Percentiles rank a stretch among this genome's conserved stretches.
These are phyloP conservation scores for Phylloscopus whistleri DNA, from an alignment of 2,113 vertebrate genomes.

Conservation along the genomic window DNA sequence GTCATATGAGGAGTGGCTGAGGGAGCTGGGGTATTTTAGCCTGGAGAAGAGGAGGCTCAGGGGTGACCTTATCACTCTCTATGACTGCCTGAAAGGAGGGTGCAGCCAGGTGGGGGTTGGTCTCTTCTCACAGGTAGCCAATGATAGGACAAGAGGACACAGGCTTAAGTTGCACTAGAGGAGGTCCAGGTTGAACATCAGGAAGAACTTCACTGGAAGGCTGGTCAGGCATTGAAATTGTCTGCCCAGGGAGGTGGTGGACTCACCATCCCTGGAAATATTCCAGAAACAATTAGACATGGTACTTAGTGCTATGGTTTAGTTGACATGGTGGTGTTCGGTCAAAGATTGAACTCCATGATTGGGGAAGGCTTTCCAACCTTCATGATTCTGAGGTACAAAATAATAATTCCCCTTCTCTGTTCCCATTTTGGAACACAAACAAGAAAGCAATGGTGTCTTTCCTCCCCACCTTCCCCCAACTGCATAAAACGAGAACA, in stretches of 20 bases:
- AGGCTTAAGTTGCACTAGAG: background rate
- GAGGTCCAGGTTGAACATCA: background rate
- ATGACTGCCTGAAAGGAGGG: background rate
- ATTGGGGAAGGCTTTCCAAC: background rate
- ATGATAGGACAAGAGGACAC: background rate
- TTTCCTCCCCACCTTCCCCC: background rate
- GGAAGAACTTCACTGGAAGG: background rate
- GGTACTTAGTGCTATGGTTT: background rate
- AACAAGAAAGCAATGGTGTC: background rate
- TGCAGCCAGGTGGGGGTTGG: fast-evolving
- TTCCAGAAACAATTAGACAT: background rate
- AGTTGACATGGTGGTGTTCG: background rate
- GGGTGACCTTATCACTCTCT: background rate
- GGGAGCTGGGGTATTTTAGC: background rate
- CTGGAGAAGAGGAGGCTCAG: background rate
- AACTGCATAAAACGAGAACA: background rate
- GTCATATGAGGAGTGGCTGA: background rate
- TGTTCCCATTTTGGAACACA: background rate
- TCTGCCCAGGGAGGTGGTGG: background rate
- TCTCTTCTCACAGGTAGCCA: background rate
- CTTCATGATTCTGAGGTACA: background rate
- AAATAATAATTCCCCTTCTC: background rate
- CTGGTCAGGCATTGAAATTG: too few relatives aligned
- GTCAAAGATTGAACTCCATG: background rate
- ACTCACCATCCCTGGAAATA: background rate